A percentile compares a stretch with the other conserved stretches of the same genome.
Conservation (phyloP, 2,797 vertebrate species). For the Diplodus sargus region DNA sequence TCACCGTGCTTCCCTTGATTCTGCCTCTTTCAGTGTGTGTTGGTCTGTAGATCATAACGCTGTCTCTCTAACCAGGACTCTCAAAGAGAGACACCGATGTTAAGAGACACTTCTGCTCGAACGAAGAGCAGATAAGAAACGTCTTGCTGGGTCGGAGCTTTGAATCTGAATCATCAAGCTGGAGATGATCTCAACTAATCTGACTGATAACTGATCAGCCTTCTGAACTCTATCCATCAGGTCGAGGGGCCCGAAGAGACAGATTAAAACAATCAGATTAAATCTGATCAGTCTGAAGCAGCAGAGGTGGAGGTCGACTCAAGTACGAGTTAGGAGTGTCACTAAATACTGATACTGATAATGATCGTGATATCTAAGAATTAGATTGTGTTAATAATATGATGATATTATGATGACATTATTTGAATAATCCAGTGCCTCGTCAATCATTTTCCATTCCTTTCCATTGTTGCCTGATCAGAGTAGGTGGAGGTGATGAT, state of each 20-base stretch:
- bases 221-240: not conserved
- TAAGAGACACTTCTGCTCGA: not conserved
- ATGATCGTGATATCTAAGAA: no score
- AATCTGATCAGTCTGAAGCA: not conserved
- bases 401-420: no score
- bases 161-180: not conserved
- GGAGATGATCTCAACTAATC: not conserved
- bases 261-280: not conserved
- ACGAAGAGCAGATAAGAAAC: not conserved
- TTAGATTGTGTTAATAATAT: no score
- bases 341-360: no score
- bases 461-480: no score
- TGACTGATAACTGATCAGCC: not conserved
- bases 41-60: not conserved
- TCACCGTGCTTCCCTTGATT: not conserved
- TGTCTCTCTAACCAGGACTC: not conserved
- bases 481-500: no score
- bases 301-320: not conserved
- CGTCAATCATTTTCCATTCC: no score
- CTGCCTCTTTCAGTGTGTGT: not conserved
- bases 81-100: not conserved
- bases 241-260: no score
- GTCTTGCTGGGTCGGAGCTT: not conserved
- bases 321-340: no score
- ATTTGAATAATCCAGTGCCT: no score